Conservation (phyloP, 2,113 vertebrate genomes). For the Speoplatyrhinus poulsoni region DNA sequence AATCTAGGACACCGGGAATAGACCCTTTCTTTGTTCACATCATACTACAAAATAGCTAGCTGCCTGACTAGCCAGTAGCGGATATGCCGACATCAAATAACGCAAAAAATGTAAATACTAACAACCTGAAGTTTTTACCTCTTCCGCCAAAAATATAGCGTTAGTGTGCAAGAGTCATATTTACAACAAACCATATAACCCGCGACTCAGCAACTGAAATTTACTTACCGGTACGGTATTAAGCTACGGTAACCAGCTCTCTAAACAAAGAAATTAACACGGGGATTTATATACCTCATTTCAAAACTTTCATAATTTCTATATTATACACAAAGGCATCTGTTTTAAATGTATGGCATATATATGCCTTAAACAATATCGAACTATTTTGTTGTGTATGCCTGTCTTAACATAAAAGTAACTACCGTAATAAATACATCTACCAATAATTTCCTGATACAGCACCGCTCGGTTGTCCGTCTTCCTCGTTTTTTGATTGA, state of each 20-base stretch:
- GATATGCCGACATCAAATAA: slow-evolving; percentile 21
- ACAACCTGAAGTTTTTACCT: neutral
- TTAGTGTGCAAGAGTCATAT: neutral
- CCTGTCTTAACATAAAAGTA: slow-evolving; percentile 10
- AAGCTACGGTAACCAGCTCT: slow-evolving; percentile 58
- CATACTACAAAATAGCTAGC: slow-evolving; percentile 6
- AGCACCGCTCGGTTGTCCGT: slow-evolving; percentile 71
- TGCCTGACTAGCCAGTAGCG: slow-evolving; percentile 34
- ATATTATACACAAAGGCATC: neutral
- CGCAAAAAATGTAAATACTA: neutral
- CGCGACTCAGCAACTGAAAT: accelerated
- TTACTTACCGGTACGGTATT: slow-evolving; percentile 13
- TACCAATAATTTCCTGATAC: slow-evolving; percentile 74
- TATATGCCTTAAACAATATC: neutral
- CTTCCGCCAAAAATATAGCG: neutral
- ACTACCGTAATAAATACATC: slow-evolving; percentile 27
- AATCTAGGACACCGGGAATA: slow-evolving; percentile 22
- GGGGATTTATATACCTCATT: slow-evolving; percentile 28
- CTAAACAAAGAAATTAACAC: slow-evolving; percentile 59
- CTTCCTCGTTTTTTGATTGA: slow-evolving; percentile 82
- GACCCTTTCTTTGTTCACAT: slow-evolving; percentile 69
- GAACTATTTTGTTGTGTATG: neutral
- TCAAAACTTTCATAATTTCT: slow-evolving; percentile 47
- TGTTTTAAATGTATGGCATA: neutral
- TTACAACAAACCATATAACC: neutral